Evolutionary conservation across 2,797 vertebrate genomes (phyloP), one percentile per base, ranked within the genome.

Genomic region (Chaunax sp.): DNA sequence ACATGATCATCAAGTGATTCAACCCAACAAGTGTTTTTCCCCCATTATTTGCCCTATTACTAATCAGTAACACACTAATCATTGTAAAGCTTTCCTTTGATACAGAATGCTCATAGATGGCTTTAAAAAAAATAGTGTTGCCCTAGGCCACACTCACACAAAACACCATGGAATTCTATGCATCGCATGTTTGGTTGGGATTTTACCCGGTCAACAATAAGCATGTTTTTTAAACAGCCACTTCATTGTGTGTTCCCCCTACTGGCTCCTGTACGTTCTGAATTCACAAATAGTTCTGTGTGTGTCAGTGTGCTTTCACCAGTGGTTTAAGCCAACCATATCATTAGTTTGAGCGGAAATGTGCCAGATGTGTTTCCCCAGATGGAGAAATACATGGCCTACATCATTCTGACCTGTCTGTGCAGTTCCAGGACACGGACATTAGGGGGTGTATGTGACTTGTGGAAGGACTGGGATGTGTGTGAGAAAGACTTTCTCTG

Each of bases 391-490:
- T 84, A 44, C 57, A 69, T 73, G 74, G 30, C 68, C 71, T 75
- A 45, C 52, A 78, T 82, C 50, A 51, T 49, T 43, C 7, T 62
- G 12, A 37, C 37, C 56, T 41, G 0, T 74, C 18, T 52, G 18
- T 91, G 91, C 72, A 91, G 90, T 94, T 87, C 67, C 62, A 33
- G 11, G 22, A 28, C 3, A 1, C 69, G 70, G 47, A 87, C 93
- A 87, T 77, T 66, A 59, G 89, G 89, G 72, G 92, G 92, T 78
- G 87, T 88, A 62, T 78, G 78, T 86, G 89, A 86, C 88, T 89
- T 72, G 60, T 71, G 37, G 14, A 86, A 59, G 49, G 19, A 52
- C 64, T 41, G 15, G 33, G 35, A 50, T 66, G 75, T 77, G 79
- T 72, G 65, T 64, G 55, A 63, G 72, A 19, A 68, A 86, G 87